These are phyloP conservation scores for Lochmaea crataegi DNA, from an alignment of 2,888 invertebrate species.

Conservation along the genomic window DNA sequence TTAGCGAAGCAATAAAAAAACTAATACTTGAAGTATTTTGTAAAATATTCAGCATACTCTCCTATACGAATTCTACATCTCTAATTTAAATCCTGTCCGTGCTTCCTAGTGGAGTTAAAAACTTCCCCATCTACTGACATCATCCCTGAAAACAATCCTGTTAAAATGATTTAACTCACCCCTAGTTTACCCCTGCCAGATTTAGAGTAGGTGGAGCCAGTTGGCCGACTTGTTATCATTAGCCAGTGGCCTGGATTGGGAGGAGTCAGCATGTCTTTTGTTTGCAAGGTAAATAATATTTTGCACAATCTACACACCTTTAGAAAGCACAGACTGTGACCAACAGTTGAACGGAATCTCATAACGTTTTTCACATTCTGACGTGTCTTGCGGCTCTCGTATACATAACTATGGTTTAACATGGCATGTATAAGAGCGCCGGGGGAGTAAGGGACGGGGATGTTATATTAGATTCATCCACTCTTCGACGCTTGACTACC, in stretches of 20 bases:
- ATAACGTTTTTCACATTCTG: slow-evolving; percentile 53
- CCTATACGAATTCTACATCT: background rate
- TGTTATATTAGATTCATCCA: slow-evolving; percentile 63
- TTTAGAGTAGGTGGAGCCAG: slow-evolving; percentile 52
- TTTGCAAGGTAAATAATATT: slow-evolving; percentile 79
- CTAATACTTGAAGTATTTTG: too few species aligned
- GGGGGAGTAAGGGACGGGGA: slow-evolving; percentile 29
- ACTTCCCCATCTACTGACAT: slow-evolving; percentile 1
- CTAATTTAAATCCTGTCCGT: background rate
- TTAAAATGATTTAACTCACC: slow-evolving; percentile 9
- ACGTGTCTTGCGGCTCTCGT: slow-evolving; percentile 57
- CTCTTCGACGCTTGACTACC: slow-evolving; percentile 60
- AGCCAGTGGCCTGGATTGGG: slow-evolving; percentile 65
- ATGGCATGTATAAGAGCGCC: slow-evolving; percentile 55
- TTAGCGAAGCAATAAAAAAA: too few species aligned
- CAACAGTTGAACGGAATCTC: slow-evolving; percentile 40
- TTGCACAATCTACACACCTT: slow-evolving; percentile 78
- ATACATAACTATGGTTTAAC: slow-evolving; percentile 64
- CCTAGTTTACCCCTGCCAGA: slow-evolving; percentile 22
- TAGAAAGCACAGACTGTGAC: slow-evolving; percentile 62
- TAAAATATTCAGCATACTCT: too few species aligned
- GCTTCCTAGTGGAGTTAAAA: background rate
- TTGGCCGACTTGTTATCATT: slow-evolving; percentile 62
- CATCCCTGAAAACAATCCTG: slow-evolving; percentile 15
- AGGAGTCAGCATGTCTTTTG: slow-evolving; percentile 64